Conservation (phyloP, 2,888 invertebrate species). For the Synanthedon andrenaeformis region DNA sequence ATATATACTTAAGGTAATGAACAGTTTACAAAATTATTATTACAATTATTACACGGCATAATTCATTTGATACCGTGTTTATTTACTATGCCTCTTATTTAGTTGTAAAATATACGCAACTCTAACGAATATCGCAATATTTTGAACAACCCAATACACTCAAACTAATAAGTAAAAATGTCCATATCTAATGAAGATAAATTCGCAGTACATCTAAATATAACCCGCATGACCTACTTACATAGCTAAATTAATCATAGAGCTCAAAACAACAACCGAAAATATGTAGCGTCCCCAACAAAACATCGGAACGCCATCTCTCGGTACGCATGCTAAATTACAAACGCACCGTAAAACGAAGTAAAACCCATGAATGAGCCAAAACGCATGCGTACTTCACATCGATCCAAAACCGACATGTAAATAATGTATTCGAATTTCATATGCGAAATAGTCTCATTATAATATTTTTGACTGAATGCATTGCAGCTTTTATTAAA, state of each 20-base stretch:
- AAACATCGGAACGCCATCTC: constrained; percentile 31
- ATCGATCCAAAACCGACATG: constrained; percentile 50
- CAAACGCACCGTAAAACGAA: constrained; percentile 15
- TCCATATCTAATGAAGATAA: no score
- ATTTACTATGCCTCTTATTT: no score
- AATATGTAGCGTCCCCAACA: no score
- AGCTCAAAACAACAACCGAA: constrained; percentile 13
- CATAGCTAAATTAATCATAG: no score
- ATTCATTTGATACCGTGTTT: background rate
- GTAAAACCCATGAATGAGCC: constrained; percentile 35
- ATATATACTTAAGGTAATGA: no score
- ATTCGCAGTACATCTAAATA: no score
- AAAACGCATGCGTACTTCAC: constrained; percentile 53
- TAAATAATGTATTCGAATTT: constrained; percentile 55
- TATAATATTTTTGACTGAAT: constrained; percentile 17
- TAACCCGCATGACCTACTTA: no score
- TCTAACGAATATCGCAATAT: no score
- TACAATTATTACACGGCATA: background rate
- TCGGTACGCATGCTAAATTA: constrained; percentile 21
- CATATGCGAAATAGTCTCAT: constrained; percentile 29
- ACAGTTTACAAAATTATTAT: no score
- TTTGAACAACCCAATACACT: no score
- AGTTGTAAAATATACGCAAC: no score
- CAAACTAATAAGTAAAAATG: no score
- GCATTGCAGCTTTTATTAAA: background rate